Conservation (phyloP, 2,797 vertebrate species). For the Hemitrygon akajei region DNA sequence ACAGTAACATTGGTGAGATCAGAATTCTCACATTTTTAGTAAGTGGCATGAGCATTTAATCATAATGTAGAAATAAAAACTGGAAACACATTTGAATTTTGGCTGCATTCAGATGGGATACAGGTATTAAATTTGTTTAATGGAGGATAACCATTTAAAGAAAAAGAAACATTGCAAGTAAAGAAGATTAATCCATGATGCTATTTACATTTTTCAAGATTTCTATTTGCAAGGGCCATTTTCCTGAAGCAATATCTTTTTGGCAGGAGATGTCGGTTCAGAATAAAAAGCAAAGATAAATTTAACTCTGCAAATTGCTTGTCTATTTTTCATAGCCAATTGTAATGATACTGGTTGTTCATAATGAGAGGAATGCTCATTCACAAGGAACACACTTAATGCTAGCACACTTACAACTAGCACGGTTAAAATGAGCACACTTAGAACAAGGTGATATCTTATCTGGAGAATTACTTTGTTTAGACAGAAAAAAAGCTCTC, state of each 20-base stretch:
- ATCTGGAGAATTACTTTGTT: not conserved
- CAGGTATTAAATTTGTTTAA: not conserved
- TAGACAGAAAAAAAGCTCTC: not conserved
- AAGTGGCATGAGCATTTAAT: not conserved
- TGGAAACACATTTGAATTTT: not conserved
- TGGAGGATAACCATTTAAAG: not conserved
- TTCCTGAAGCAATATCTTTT: not conserved
- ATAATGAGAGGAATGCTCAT: not conserved
- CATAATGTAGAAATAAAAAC: not conserved
- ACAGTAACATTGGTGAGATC: not conserved
- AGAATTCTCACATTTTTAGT: not conserved
- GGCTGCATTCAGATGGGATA: not conserved
- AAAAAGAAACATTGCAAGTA: not conserved
- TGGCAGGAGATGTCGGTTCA: not conserved
- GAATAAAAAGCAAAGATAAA: not conserved
- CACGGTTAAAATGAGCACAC: no score
- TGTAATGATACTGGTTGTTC: not conserved
- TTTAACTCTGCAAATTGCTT: not conserved
- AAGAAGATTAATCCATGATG: not conserved
- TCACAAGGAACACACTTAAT: not conserved
- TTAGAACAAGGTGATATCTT: not conserved
- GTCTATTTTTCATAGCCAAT: not conserved
- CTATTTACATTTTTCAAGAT: not conserved
- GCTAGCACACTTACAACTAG: not conserved
- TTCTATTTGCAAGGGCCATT: no score